phyloP scores from a whole-genome alignment of 2,888 invertebrate species.

The Drosophila ezoana region DNA sequence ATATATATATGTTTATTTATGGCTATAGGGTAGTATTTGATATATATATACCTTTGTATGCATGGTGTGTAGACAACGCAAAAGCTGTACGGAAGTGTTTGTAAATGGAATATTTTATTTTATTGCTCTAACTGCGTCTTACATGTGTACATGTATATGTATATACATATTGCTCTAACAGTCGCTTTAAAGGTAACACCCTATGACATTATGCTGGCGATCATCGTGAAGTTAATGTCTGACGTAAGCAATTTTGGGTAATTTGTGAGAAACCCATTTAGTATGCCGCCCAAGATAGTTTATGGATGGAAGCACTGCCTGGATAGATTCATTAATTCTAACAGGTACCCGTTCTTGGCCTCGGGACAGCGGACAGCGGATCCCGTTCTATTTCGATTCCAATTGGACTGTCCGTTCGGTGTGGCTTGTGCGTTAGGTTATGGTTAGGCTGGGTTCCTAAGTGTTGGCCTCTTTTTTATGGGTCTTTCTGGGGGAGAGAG shows the following conservation, averaged over 20 bases:
- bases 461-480: constrained; percentile 13
- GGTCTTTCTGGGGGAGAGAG: background rate
- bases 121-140: constrained; percentile 22
- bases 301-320: background rate
- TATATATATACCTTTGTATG: constrained; percentile 1
- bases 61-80: background rate
- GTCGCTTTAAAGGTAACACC: constrained; percentile 1
- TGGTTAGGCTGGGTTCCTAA: constrained; percentile 24
- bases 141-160: background rate
- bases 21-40: background rate
- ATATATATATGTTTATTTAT: constrained; percentile 5
- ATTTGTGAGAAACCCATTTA: constrained; percentile 23
- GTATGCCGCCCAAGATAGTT: constrained; percentile 5
- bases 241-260: constrained; percentile 16
- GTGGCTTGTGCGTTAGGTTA: constrained; percentile 45
- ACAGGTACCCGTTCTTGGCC: constrained; percentile 23
- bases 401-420: constrained; percentile 18
- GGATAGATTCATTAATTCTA: constrained; percentile 13
- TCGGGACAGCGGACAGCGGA: background rate
- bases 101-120: constrained; percentile 19
- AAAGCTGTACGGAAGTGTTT: constrained; percentile 20
- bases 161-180: background rate
- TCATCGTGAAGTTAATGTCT: constrained; percentile 8
- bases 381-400: constrained; percentile 19
- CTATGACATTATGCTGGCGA: constrained; percentile 2